These are phyloP conservation scores for Laticauda colubrina DNA, from an alignment of 2,113 vertebrate genomes.

Conservation along the genomic window DNA sequence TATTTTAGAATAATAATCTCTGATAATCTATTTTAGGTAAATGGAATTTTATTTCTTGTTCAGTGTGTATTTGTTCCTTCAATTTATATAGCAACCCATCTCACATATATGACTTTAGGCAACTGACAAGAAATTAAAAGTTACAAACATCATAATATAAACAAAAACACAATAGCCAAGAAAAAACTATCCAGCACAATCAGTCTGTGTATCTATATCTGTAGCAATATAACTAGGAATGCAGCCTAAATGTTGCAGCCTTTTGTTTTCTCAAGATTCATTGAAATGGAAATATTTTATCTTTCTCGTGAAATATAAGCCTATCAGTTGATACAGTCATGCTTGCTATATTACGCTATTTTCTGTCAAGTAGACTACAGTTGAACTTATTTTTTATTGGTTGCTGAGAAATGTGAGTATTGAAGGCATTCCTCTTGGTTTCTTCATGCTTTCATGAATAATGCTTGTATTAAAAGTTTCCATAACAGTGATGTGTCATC, in stretches of 20 bases:
- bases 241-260: background rate
- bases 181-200: background rate
- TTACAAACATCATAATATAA: background rate
- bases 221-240: background rate
- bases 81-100: background rate
- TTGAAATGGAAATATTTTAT: background rate
- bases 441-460: background rate
- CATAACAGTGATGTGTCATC: background rate
- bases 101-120: background rate
- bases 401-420: background rate
- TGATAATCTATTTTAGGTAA: background rate
- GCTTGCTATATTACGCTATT: background rate
- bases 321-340: too few species aligned
- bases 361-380: background rate
- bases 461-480: background rate
- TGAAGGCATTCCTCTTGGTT: background rate
- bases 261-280: background rate
- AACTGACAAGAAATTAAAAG: background rate
- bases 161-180: background rate
- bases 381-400: background rate
- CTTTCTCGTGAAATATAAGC: background rate
- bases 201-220: background rate
- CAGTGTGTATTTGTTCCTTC: background rate
- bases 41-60: background rate
- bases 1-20: background rate